These are phyloP conservation scores for Galbula dea DNA, from an alignment of 2,113 vertebrate genomes.

Conservation along the genomic window DNA sequence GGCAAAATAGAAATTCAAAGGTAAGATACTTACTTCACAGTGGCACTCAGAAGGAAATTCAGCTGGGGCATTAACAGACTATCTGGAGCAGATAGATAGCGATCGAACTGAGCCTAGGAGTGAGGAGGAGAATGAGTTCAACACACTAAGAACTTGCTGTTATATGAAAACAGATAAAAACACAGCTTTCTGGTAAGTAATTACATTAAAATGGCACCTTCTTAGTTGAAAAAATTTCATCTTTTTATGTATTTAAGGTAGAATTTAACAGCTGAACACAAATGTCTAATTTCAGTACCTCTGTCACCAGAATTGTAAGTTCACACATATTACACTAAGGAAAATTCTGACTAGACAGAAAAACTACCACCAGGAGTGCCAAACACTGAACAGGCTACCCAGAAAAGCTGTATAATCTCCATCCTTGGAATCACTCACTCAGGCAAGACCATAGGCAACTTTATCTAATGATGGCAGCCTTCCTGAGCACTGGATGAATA, in stretches of 20 bases:
- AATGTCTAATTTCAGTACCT: background rate
- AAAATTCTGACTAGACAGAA: background rate
- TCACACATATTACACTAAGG: background rate
- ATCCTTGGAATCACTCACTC: background rate
- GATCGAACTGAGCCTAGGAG: constrained; percentile 91
- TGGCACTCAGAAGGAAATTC: constrained; percentile 93
- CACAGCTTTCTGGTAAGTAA: background rate
- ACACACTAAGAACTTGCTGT: background rate
- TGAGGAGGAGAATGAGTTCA: background rate
- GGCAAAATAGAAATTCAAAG: background rate
- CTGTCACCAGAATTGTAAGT: background rate
- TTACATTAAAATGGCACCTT: background rate
- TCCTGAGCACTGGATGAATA: background rate
- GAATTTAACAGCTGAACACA: background rate
- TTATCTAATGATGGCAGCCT: background rate
- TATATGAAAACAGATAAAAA: background rate
- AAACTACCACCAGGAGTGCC: background rate
- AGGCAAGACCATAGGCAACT: background rate
- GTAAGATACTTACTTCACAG: constrained; percentile 88
- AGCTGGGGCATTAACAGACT: constrained; percentile 90
- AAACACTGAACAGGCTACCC: background rate
- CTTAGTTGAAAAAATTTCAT: background rate
- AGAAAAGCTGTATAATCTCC: background rate
- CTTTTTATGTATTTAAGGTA: background rate
- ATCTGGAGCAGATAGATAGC: constrained; percentile 92